Evolutionary conservation across 2,797 vertebrate genomes (phyloP).

Genomic region (Phoebastria nigripes): DNA sequence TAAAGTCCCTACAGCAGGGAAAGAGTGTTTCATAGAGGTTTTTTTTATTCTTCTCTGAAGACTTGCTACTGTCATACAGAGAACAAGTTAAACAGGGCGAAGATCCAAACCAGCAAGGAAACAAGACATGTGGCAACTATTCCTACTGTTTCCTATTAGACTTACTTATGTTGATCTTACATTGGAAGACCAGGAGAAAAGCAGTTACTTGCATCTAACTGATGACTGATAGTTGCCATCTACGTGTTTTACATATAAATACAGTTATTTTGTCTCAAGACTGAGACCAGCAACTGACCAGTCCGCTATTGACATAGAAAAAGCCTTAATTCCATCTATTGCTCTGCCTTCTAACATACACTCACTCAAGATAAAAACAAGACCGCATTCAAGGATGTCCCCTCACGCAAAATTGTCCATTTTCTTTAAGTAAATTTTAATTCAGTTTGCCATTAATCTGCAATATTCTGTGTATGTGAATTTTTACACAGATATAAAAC

Average conservation of each 20-base stretch:
- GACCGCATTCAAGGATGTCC: not conserved
- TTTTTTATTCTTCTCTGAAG: not conserved
- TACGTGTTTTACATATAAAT: not conserved
- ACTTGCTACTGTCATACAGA: not conserved
- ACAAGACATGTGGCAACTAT: not conserved
- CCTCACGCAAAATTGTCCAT: accelerated
- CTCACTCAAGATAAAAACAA: not conserved
- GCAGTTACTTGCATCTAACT: not conserved
- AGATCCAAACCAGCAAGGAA: not conserved
- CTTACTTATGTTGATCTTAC: not conserved
- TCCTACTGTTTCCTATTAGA: not conserved
- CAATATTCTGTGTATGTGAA: not conserved
- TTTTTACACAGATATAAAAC: not conserved
- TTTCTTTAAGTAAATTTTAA: not conserved
- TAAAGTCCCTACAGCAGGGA: not conserved
- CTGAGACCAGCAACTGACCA: not conserved
- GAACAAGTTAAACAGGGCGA: not conserved
- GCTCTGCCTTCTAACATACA: not conserved
- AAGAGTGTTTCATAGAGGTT: not conserved
- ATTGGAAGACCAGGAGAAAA: not conserved
- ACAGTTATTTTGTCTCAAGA: not conserved
- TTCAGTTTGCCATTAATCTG: not conserved
- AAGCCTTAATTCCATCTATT: not conserved
- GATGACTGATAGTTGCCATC: not conserved
- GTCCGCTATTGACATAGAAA: not conserved